Evolutionary conservation across 2,888 invertebrate species (phyloP), one percentile per base, ranked within the genome.

Genomic region (Nematopogon swammerdamellus): DNA sequence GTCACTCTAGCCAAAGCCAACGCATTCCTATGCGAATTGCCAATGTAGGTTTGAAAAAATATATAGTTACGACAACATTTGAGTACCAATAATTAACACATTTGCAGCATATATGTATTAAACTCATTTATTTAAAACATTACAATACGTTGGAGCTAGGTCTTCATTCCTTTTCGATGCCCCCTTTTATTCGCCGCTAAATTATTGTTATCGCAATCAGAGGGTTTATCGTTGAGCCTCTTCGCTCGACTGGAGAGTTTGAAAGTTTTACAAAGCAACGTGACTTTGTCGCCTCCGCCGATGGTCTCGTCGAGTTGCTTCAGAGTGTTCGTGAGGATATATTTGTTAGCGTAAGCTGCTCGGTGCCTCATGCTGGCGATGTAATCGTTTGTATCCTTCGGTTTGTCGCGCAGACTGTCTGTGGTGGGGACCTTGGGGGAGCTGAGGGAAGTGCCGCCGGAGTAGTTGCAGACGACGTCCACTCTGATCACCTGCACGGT

Each of bases 401-500:
- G 45, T 45, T 56, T 6, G 18, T 45, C 56, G 54, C 25, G 5
- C 3, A 36, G 11, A 36, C 50, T 56, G 59, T 47, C 59, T 66
- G 50, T 54, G 2, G 5, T 18, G 10, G 19, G 2, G 14, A 10
- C 30, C 11, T 45, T 46, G 16, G 8, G 8, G 1, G 68, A 60
- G 44, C 29, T 47, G 2, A 48, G 20, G 2, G 46, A 20, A 49
- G 50, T 49, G 6, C 59, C 64, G 36, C 56, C 56, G 47, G 60
- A 64, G 53, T 67, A 62, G 55, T 73, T 72, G 52, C 75, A 71
- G 10, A 80, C 72, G 6, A 81, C 77, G 53, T 81, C 81, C 0
- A 80, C 80, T 59, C 80, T 63, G 18, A 81, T 80, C 2, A 80
- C 69, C 61, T 80, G 79, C 10, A 77, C 65, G 1, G 79, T 77